phyloP scores from a whole-genome alignment of 92 coral and sea anemone genomes.

The Parazoanthus swiftii region DNA sequence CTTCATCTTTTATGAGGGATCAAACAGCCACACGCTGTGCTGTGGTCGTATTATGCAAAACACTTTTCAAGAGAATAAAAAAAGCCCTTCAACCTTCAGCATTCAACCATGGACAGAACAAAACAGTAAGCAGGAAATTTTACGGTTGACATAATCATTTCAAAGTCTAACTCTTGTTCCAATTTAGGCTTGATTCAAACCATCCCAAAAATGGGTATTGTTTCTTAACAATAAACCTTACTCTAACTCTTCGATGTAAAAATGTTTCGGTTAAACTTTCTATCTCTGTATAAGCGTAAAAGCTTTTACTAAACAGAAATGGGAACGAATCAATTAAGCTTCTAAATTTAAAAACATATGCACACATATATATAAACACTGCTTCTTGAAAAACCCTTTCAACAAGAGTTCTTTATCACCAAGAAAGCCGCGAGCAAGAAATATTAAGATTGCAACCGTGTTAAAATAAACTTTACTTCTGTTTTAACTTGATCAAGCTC shows the following conservation, averaged over 20 bases:
- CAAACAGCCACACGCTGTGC: slow-evolving; percentile 46
- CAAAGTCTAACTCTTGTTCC: not conserved
- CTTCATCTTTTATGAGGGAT: not conserved
- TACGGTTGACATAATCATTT: slow-evolving; percentile 1
- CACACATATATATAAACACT: not conserved
- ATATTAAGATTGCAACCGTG: not conserved
- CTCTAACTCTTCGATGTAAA: not conserved
- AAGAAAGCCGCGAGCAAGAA: not conserved
- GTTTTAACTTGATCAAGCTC: slow-evolving; percentile 10
- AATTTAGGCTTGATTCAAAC: not conserved
- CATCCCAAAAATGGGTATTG: not conserved
- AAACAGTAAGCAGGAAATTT: not conserved
- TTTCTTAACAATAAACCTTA: not conserved
- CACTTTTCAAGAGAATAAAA: slow-evolving; percentile 67
- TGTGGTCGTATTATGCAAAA: slow-evolving; percentile 81
- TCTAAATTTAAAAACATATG: not conserved
- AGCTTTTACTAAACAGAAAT: not conserved
- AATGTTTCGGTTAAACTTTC: slow-evolving; percentile 12
- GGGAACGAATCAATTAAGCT: not conserved
- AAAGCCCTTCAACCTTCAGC: not conserved
- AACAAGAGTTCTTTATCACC: not conserved
- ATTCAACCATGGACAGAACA: not conserved
- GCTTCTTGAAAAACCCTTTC: not conserved
- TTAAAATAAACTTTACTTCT: not conserved
- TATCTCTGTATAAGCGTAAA: not conserved